Evolutionary conservation across 2,888 invertebrate genomes (phyloP), one percentile per base, ranked within the genome.

Genomic region (Dolichomitus sp.): DNA sequence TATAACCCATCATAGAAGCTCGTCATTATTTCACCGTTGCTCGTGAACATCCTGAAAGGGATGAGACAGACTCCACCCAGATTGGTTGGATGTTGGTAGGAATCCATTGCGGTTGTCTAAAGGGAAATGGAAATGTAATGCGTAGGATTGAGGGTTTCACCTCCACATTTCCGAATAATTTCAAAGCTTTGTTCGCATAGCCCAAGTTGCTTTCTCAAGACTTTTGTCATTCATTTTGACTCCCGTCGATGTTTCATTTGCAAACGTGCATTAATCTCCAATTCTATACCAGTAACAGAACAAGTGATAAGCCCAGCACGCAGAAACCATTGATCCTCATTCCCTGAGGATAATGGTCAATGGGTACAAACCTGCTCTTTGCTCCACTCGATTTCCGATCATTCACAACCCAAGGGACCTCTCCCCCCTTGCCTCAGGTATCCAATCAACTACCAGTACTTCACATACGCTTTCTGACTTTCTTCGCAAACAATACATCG

Each of bases 41-140:
- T 19, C 57, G 23, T 57, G 19, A 48, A 33, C 63, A 61, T 45
- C 27, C 59, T 14, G 48, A 45, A 48, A 30, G 59, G 45, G 48
- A 61, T 61, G 33, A 48, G 19, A 33, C 33, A 6, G 72, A 40
- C 54, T 19, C 33, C 11, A 48, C 33, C 23, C 59, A 59, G 33
- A 27, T 33, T 19, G 45, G 19, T 17, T 61, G 45, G 33, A 61
- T 48, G 33, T 37, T 52, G 50, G n/a, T n/a, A 45, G 45, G 66
- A 75, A 79, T 72, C 72, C 59, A 65, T 79, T 79, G 66, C 42
- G 79, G 75, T 23, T 27, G 57, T 48, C 37, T n/a, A 50, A 30
- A 27, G 70, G 79, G 78, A 79, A 84, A 83, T 84, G 78, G 81
- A 76, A 83, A 66, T 82, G 81, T 87, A 83, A 86, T 83, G 75